A percentile compares a stretch with the other conserved stretches of the same genome.
These are phyloP conservation scores for Drosophila lowei DNA, from an alignment of 1,140 invertebrate species.

Conservation along the genomic window DNA sequence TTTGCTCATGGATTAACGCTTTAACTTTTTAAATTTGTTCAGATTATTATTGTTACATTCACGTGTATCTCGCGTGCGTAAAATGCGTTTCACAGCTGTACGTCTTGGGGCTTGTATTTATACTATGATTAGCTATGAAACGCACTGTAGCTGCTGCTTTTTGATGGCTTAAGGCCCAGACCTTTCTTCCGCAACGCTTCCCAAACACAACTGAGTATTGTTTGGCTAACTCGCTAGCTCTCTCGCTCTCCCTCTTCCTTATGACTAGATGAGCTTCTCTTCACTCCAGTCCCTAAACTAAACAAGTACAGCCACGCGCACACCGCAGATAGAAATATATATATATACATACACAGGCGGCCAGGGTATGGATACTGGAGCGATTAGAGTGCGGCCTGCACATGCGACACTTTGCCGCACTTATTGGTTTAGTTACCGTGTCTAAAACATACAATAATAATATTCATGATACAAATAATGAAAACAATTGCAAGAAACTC, in stretches of 20 bases:
- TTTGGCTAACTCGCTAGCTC: constrained; percentile 5
- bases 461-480: constrained; percentile 10
- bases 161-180: too few relatives aligned
- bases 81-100: constrained; percentile 1
- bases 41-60: constrained; percentile 58
- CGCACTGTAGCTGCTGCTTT: neutral
- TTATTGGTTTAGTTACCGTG: constrained; percentile 12
- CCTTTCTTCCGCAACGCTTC: neutral
- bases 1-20: neutral
- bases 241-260: constrained; percentile 29
- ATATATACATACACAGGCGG: neutral
- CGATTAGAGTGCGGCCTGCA: constrained; percentile 33
- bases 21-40: constrained; percentile 16
- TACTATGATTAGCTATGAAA: constrained; percentile 6
- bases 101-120: neutral
- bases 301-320: constrained; percentile 3
- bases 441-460: constrained; percentile 17
- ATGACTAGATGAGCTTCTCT: constrained; percentile 67
- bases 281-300: neutral
- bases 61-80: constrained; percentile 12
- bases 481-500: constrained; percentile 50
- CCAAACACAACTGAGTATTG: neutral
- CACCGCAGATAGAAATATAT: neutral
- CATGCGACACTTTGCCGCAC: constrained; percentile 26
- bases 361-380: too few relatives aligned